These are phyloP conservation scores for Variabilichromis moorii DNA, from an alignment of 2,113 vertebrate species.

Conservation along the genomic window DNA sequence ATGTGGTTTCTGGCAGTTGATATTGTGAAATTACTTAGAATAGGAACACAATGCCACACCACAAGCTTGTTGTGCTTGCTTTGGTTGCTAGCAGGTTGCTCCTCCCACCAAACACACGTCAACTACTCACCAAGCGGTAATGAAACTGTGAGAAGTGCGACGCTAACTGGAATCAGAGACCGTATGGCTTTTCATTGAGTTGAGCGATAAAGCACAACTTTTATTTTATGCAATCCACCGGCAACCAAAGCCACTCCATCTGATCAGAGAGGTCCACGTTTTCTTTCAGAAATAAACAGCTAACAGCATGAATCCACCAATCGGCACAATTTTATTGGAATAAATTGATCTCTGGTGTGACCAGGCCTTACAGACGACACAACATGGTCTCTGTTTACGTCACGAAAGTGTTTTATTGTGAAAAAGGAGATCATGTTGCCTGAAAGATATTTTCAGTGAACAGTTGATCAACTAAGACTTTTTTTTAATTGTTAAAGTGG, in stretches of 20 bases:
- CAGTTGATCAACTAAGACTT: background rate
- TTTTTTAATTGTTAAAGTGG: background rate
- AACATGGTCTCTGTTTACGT: constrained; percentile 16
- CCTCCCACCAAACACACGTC: background rate
- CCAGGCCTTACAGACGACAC: background rate
- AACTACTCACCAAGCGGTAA: background rate
- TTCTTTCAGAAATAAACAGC: background rate
- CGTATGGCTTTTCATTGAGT: background rate
- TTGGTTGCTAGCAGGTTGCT: background rate
- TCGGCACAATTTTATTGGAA: accelerated
- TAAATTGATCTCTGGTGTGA: background rate
- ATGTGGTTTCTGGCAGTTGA: background rate
- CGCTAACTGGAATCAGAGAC: background rate
- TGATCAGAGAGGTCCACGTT: background rate
- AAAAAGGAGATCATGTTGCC: background rate
- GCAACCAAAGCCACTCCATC: background rate
- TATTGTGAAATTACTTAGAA: background rate
- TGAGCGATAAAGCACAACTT: background rate
- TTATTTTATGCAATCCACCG: background rate
- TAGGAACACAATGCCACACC: background rate
- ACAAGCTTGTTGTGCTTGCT: background rate
- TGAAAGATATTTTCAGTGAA: background rate
- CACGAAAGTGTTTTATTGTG: background rate
- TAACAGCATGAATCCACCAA: background rate
- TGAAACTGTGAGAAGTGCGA: background rate